These are phyloP conservation scores for Sebastes melanostomus DNA, from an alignment of 2,797 vertebrate species.

Conservation along the genomic window DNA sequence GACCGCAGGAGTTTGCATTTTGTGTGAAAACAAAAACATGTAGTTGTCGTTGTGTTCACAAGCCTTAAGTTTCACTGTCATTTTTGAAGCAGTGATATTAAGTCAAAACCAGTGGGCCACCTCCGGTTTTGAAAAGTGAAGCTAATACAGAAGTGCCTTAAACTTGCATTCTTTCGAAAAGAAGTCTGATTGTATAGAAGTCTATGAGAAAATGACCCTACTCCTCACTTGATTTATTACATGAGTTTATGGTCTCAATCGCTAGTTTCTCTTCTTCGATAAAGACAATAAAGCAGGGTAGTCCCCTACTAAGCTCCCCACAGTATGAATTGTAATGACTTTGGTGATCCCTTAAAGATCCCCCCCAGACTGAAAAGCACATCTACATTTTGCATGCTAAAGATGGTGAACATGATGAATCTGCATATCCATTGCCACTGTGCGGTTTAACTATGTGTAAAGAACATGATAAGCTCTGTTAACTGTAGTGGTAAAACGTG, in stretches of 20 bases:
- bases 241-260: too few relatives aligned
- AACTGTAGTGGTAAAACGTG: not conserved
- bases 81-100: not conserved
- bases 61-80: not conserved
- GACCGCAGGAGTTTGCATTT: too few relatives aligned
- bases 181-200: too few relatives aligned
- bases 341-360: not conserved
- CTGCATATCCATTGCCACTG: not conserved
- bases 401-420: not conserved
- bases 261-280: too few relatives aligned
- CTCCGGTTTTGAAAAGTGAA: too few relatives aligned
- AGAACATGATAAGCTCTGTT: not conserved
- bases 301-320: not conserved
- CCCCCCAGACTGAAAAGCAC: not conserved
- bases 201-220: too few relatives aligned
- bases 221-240: too few relatives aligned
- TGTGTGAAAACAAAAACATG: too few relatives aligned
- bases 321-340: not conserved
- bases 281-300: too few relatives aligned
- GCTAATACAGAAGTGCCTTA: too few relatives aligned
- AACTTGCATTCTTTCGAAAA: too few relatives aligned
- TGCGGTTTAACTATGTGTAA: not conserved
- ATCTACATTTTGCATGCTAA: not conserved
- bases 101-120: too few relatives aligned
- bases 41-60: not conserved